A percentile compares a stretch with the other conserved stretches of the same genome.
Evolutionary conservation across 2,888 invertebrate genomes (phyloP).

Genomic region (Cephus spinipes): DNA sequence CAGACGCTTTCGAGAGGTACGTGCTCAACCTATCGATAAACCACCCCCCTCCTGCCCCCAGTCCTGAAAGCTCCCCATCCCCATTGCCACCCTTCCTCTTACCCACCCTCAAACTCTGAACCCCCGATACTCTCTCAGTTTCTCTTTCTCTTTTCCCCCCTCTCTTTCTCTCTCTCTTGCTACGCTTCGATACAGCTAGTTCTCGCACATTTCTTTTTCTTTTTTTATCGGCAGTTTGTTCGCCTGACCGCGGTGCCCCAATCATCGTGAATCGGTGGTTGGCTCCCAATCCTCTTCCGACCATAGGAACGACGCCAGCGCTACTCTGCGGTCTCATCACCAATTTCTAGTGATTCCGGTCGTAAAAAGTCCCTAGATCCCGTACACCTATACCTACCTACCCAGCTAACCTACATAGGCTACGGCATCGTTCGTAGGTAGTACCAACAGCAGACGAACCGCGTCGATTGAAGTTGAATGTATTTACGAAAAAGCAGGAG

Average conservation of each 20-base stretch:
- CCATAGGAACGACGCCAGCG: not conserved
- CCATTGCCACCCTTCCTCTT: not conserved
- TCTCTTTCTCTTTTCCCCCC: not conserved
- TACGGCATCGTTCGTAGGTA: not conserved
- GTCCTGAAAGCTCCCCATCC: not conserved
- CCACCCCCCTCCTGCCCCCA: slow-evolving; percentile 16
- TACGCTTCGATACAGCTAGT: not conserved
- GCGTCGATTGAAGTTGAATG: not conserved
- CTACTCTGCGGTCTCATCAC: not conserved
- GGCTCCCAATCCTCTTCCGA: not conserved
- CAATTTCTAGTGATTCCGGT: not conserved
- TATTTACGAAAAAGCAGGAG: not conserved
- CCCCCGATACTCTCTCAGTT: not conserved
- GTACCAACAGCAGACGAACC: not conserved
- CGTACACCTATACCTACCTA: not conserved
- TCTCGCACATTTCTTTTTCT: not conserved
- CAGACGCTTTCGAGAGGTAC: not conserved
- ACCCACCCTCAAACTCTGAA: not conserved
- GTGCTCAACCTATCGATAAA: slow-evolving; percentile 47
- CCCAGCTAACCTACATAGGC: not conserved
- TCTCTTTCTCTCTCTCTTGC: slow-evolving; percentile 8
- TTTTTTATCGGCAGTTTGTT: slow-evolving; percentile 33
- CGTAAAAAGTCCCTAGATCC: not conserved
- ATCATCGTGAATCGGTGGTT: slow-evolving; percentile 33
- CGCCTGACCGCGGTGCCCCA: slow-evolving; percentile 38